Conservation (phyloP, 37 sponge, comb jelly and placozoan species). For the Ephydatia muelleri region DNA sequence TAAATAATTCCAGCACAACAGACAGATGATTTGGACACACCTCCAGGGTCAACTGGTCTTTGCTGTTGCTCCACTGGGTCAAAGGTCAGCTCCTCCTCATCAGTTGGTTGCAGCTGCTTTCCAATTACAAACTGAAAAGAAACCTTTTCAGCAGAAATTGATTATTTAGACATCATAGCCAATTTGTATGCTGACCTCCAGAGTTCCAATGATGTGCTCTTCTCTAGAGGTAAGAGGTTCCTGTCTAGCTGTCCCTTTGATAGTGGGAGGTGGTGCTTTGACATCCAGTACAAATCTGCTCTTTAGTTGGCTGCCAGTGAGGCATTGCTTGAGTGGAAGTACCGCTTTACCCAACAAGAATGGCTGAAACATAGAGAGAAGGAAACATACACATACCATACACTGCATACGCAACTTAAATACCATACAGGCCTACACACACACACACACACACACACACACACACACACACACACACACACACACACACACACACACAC, state of each 20-base stretch:
- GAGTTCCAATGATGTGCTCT: constrained; percentile 23
- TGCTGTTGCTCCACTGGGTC: neutral
- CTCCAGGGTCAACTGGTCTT: neutral
- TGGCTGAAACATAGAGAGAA: constrained; percentile 20
- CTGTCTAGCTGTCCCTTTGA: neutral
- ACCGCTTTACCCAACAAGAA: constrained; percentile 45
- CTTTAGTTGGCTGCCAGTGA: constrained; percentile 9
- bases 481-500: neutral
- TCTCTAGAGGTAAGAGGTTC: neutral
- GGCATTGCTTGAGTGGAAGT: constrained; percentile 22
- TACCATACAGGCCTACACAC: neutral
- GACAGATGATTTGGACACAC: neutral
- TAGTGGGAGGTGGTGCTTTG: constrained; percentile 13
- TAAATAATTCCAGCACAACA: neutral
- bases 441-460: neutral
- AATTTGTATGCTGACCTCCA: constrained; percentile 6
- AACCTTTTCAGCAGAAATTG: constrained; percentile 7
- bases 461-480: too few relatives aligned
- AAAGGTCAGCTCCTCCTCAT: neutral
- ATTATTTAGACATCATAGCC: neutral
- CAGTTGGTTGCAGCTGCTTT: neutral
- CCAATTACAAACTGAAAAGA: constrained; percentile 20
- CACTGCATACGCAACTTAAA: too few relatives aligned
- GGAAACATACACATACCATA: neutral
- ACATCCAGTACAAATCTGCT: constrained; percentile 9